These are phyloP conservation scores for Theocolax elegans DNA, from an alignment of 1,140 invertebrate genomes.

Conservation along the genomic window DNA sequence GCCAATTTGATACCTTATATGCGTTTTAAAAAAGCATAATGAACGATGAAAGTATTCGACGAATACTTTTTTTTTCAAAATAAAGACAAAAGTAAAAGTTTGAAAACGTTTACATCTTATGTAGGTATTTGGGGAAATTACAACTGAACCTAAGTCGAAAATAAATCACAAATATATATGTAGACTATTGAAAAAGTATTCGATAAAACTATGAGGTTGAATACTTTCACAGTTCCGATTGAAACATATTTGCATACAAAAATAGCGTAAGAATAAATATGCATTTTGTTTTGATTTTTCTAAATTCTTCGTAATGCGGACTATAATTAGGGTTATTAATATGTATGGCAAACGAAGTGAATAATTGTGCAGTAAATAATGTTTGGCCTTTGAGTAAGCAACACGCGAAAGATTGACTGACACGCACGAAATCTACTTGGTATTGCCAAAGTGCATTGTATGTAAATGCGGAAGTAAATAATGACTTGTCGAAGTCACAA, in stretches of 20 bases:
- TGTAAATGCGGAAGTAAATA: constrained; percentile 50
- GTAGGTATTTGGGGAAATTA: no score
- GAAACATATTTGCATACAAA: neutral
- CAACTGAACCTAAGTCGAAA: no score
- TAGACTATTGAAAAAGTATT: no score
- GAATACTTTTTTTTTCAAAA: no score
- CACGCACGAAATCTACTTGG: constrained; percentile 28
- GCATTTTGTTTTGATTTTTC: neutral
- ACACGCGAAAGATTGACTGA: constrained; percentile 27
- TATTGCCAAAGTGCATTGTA: constrained; percentile 45
- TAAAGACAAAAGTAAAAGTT: no score
- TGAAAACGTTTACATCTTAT: no score
- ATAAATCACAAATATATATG: no score
- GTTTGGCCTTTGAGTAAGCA: neutral
- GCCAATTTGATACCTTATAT: no score
- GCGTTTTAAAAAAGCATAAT: no score
- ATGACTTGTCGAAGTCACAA: constrained; percentile 33
- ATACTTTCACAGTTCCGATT: no score
- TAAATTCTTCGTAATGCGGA: neutral
- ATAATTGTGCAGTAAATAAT: constrained; percentile 35
- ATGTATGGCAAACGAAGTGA: constrained; percentile 2
- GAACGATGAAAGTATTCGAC: no score
- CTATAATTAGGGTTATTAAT: constrained; percentile 1
- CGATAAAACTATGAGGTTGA: no score
- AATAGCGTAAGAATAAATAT: neutral